Evolutionary conservation across 2,888 invertebrate genomes (phyloP), one percentile per base, ranked within the genome.

Genomic region (Aphodius granarius): DNA sequence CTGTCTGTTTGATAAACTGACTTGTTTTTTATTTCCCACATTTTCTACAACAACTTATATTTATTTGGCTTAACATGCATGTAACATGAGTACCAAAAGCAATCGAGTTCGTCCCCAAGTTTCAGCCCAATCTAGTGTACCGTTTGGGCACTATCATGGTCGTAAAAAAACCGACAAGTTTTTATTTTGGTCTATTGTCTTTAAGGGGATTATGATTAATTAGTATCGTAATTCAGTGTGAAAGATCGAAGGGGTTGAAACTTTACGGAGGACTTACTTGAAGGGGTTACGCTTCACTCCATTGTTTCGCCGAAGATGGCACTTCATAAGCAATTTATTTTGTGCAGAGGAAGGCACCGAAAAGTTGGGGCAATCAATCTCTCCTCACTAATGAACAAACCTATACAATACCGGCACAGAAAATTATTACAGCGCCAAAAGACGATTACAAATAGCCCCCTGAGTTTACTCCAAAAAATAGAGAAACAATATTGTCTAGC

Each of bases 311-410:
- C 22, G 19, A 19, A 20, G 21, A 20, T 21, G 20, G 21, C 20
- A 22, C 68, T 68, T 68, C 68, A 68, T 68, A 68, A 68, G 68
- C 68, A 68, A 68, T 68, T 68, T 68, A 68, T 68, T 68, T 68
- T 21, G 68, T n/a, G 68, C 21, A 68, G 20, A 20, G 20, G 20
- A 21, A 19, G 21, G 20, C 21, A 19, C n/a, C 68, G n/a, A 21
- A n/a, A 20, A 68, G 66, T 18, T 20, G 3, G n/a, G 20, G 68
- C 68, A 68, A 68, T 68, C 22, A 68, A 68, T 68, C 68, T 68
- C 22, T 68, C 68, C 21, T 20, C 21, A 20, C 21, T 68, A 68
- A 68, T 68, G 68, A 68, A 68, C 68, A 68, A 68, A 68, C 68
- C 21, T 68, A 68, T 66, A 68, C 68, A 68, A 68, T 68, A 22